Base-by-base conservation (phyloP, 2,888 invertebrate species). In the Cheilosia variabilis region DNA sequence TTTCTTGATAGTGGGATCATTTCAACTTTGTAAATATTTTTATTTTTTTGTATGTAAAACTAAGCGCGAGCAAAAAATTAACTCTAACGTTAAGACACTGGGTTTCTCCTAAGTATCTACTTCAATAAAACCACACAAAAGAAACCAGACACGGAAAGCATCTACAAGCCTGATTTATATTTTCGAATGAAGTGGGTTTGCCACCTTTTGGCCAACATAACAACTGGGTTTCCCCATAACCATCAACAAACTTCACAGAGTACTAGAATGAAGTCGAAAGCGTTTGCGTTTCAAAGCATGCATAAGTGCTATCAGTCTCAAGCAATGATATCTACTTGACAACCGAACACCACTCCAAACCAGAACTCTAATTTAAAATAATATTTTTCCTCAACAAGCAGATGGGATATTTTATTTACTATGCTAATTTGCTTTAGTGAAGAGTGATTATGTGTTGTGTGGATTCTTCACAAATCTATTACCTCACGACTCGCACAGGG, bases 401-500 rank as follows among this genome's bases (percentile, higher is more conserved):
- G 15, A 71, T 52, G 15, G 60, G 45, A 41, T 13, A 52, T 47
- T 7, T 1, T 13, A 66, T 55, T 62, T 43, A 24, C 24, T 72
- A 60, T 76, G 69, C 68, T 57, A 81, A 73, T 78, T 78, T 69
- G 15, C 27, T 24, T 7, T 37, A 43, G 55, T 50, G 55, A 66
- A 77, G 31, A 62, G 45, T 55, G 27, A 53, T 50, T 63, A 57
- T 37, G 27, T 27, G 63, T 17, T 52, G 15, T 52, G 24, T 43
- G 17, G 31, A 10, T 37, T 45, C 50, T 50, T 73, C 17, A 34
- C 22, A 50, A 73, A n/a, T 43, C 24, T 81, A 69, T 81, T 69
- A 69, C 68, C 62, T 63, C 63, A 69, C 57, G 57, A 69, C 63
- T 68, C 50, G 45, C 62, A 65, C 79, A 84, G 63, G 79, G 75